Conservation (phyloP, 2,888 invertebrate genomes). For the Palloptera scutellata region DNA sequence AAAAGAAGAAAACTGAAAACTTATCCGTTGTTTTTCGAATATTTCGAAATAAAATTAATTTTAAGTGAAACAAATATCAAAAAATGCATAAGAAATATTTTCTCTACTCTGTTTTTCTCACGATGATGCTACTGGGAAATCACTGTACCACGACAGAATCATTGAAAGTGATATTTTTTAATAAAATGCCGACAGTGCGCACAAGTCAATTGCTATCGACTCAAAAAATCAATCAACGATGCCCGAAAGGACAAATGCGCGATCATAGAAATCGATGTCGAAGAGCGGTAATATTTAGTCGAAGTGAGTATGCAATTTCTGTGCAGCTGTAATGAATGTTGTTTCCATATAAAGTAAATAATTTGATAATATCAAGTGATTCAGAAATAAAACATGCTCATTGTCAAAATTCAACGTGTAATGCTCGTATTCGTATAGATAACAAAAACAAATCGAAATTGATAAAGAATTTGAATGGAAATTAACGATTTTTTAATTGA, state of each 20-base stretch:
- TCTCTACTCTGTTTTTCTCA: conserved; percentile 31
- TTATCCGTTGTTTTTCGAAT: conserved; percentile 7
- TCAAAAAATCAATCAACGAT: conserved; percentile 43
- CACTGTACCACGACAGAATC: conserved; percentile 36
- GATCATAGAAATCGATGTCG: conserved; percentile 58
- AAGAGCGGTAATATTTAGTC: conserved; percentile 49
- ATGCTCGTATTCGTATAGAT: no score
- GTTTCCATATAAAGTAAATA: not conserved
- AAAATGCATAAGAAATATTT: conserved; percentile 10
- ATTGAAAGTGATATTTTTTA: conserved; percentile 53
- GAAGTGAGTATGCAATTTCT: conserved; percentile 39
- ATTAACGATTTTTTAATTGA: no score
- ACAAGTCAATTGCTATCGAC: conserved; percentile 52
- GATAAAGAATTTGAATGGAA: no score
- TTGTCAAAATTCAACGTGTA: no score
- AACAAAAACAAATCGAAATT: no score
- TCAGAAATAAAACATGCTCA: no score
- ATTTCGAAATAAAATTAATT: not conserved
- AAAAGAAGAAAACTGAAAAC: not conserved
- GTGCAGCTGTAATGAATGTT: not conserved
- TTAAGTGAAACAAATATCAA: not conserved
- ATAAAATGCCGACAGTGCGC: conserved; percentile 41
- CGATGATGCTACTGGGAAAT: conserved; percentile 42
- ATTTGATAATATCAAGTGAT: no score
- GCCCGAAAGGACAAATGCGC: conserved; percentile 52